phyloP scores from a whole-genome alignment of 2,797 vertebrate species.

The Macroramphosus scolopax region DNA sequence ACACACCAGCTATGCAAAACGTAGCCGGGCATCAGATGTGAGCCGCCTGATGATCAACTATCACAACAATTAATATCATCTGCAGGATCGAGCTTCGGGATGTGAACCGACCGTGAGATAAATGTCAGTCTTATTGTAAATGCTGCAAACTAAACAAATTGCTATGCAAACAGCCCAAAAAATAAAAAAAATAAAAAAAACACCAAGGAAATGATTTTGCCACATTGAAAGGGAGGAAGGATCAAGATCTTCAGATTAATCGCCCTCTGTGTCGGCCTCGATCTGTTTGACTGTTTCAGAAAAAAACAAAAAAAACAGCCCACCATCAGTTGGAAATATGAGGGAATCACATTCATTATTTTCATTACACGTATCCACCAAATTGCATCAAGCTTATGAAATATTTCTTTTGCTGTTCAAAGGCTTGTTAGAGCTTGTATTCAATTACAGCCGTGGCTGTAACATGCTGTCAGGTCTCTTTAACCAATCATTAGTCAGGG shows the following conservation, averaged over 20 bases:
- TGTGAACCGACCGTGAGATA: too few species aligned
- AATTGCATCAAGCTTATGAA: conserved; percentile 88
- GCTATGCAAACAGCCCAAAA: conserved; percentile 60
- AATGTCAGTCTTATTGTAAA: conserved; percentile 75
- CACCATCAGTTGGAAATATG: conserved; percentile 62
- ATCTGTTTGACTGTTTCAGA: conserved; percentile 61
- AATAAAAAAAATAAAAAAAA: too few species aligned
- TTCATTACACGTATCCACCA: conserved; percentile 75
- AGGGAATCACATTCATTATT: conserved; percentile 76
- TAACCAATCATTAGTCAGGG: conserved; percentile 89
- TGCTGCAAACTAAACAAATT: conserved; percentile 60
- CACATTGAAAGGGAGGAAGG: conserved; percentile 33
- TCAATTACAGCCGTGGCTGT: conserved; percentile 86
- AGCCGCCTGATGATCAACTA: conserved; percentile 11
- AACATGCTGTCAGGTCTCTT: conserved; percentile 87
- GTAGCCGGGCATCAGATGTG: conserved; percentile 29
- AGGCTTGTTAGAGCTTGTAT: conserved; percentile 87
- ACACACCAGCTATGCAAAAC: conserved; percentile 33
- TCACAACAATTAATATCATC: conserved; percentile 24
- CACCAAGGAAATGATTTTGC: conserved; percentile 41
- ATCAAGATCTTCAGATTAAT: conserved; percentile 52
- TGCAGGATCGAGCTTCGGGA: conserved; percentile 5
- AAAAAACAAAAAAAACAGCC: conserved; percentile 6
- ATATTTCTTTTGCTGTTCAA: conserved; percentile 86
- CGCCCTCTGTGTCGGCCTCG: conserved; percentile 38